These are phyloP conservation scores for Agrochola lota DNA, from an alignment of 2,888 invertebrate species.

Conservation along the genomic window DNA sequence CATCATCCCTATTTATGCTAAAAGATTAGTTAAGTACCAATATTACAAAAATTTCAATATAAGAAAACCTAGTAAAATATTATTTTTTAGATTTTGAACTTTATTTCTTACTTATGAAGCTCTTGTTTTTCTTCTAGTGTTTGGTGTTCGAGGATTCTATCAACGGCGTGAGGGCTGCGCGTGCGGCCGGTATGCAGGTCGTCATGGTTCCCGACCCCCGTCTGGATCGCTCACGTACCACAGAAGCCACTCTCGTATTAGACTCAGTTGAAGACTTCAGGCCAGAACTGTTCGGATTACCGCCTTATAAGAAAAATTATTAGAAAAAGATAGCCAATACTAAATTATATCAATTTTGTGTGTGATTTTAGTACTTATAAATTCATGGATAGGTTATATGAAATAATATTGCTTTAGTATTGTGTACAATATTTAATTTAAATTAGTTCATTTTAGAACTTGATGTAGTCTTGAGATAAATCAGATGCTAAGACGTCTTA, in stretches of 20 bases:
- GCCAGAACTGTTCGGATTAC: slow-evolving; percentile 96
- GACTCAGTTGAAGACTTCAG: slow-evolving; percentile 94
- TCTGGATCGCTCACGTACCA: slow-evolving; percentile 75
- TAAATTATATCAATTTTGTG: background rate
- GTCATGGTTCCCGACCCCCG: slow-evolving; percentile 94
- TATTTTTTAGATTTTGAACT: background rate
- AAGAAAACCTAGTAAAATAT: background rate
- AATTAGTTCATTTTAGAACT: background rate
- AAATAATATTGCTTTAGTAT: background rate
- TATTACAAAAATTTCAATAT: background rate
- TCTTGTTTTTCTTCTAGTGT: slow-evolving; percentile 87
- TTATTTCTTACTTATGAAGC: background rate
- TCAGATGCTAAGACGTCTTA: background rate
- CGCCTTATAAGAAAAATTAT: slow-evolving; percentile 83
- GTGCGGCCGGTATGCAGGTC: slow-evolving; percentile 95
- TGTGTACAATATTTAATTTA: background rate
- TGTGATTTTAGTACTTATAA: background rate
- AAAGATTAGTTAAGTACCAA: background rate
- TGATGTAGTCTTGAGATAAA: background rate
- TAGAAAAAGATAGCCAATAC: slow-evolving; percentile 20
- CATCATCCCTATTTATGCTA: too few species aligned
- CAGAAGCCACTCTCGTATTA: slow-evolving; percentile 92
- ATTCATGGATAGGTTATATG: too few species aligned
- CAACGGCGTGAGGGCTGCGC: slow-evolving; percentile 95
- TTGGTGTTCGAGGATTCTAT: slow-evolving; percentile 97